Base-by-base conservation (phyloP, 1,140 invertebrate species). In the Euura saliciscinereae region DNA sequence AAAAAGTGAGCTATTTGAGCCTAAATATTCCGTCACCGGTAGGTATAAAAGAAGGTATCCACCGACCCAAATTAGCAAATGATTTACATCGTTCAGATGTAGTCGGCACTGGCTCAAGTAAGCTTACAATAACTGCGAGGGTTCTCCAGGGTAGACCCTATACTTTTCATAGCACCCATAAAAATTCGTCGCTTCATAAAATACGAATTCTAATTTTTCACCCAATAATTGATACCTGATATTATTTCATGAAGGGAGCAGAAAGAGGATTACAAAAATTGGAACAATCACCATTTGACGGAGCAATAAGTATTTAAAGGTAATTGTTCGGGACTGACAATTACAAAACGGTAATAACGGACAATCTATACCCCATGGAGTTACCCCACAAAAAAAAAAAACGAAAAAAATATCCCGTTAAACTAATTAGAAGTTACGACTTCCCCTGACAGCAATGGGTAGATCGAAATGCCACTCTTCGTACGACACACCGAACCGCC, bases 351-450 rank as follows among this genome's bases (percentile, higher is more conserved):
- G 13, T n/a, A 11, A 59, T 8, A n/a, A 11, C 8, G 51, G 51
- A 11, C 13, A 6, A 8, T 59, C 28, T 59, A 11, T 59, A 59
- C 10, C 13, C 13, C 8, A n/a, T 11, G 51, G 2, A 59, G 13
- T 8, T 59, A 59, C 10, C 3, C 5, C 13, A 59, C 10, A 59
- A 59, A 59, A 59, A 51, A 59, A 51, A 28, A 28, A 28, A 28
- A 28, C 28, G 11, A 59, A 59, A 59, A 4, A 59, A 59, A 28
- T 28, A 28, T 28, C 28, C 8, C 51, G 10, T 59, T 8, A 59
- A 59, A 59, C 51, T 59, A 59, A 59, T 59, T 59, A 59, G 8
- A 59, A 59, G 51, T 59, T 59, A 59, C 51, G 51, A 59, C 51
- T 59, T 59, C 51, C 51, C 51, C 2, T 59, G 8, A 11, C 8